These are phyloP conservation scores for Cyclargus thomasi DNA, from an alignment of 1,140 invertebrate species.

Conservation along the genomic window DNA sequence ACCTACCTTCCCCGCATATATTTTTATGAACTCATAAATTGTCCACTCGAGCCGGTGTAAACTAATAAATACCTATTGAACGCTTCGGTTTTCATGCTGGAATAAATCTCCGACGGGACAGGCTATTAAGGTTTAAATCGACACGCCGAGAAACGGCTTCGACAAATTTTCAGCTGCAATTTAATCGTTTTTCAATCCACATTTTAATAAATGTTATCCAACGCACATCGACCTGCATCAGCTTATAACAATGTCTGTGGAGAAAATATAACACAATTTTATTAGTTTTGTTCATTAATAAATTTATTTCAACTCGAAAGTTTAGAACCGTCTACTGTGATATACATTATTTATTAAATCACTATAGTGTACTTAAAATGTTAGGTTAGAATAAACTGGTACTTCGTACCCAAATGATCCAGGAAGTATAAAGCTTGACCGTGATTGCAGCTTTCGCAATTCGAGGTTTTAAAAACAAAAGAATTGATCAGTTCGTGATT, in stretches of 20 bases:
- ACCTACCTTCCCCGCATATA: conserved; percentile 25
- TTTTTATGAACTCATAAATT: conserved; percentile 1
- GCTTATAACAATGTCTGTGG: too few species aligned
- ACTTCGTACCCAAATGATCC: too few species aligned
- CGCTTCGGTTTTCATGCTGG: neutral
- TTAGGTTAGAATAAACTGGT: too few species aligned
- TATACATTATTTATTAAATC: too few species aligned
- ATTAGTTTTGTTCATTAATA: too few species aligned
- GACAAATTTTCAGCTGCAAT: neutral
- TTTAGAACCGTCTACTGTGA: too few species aligned
- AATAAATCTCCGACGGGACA: neutral
- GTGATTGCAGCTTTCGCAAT: neutral
- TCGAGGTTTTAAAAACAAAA: conserved; percentile 6
- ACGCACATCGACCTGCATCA: too few species aligned
- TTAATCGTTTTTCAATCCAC: neutral
- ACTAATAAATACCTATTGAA: neutral
- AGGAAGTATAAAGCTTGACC: neutral
- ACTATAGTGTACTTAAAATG: too few species aligned
- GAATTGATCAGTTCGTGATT: conserved; percentile 27
- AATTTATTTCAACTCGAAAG: too few species aligned
- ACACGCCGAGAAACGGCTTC: neutral
- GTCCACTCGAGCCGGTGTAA: neutral
- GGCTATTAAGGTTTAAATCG: conserved; percentile 3
- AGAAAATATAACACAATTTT: too few species aligned
- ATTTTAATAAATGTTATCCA: neutral